A percentile compares a stretch with the other conserved stretches of the same genome.
Conservation (phyloP, 2,113 vertebrate species). For the Tichodroma muraria region DNA sequence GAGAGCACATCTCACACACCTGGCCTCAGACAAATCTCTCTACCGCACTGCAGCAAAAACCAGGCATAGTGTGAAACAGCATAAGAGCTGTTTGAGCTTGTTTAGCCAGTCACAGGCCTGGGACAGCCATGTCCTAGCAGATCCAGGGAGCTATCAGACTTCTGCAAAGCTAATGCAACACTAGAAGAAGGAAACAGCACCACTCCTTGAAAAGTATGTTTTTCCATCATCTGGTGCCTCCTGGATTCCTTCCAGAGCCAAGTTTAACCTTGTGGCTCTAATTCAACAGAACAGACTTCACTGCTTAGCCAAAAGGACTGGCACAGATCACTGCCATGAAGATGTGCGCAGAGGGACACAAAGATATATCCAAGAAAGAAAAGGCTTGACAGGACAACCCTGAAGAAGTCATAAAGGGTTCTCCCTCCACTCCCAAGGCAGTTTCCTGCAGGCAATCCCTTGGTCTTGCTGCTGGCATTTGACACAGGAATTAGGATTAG, state of each 20-base stretch:
- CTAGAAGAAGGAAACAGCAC: not conserved
- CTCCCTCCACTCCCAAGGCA: not conserved
- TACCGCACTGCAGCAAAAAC: not conserved
- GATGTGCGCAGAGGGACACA: not conserved
- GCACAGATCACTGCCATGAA: not conserved
- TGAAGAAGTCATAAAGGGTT: not conserved
- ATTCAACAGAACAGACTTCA: not conserved
- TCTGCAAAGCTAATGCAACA: not conserved
- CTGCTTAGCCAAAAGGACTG: not conserved
- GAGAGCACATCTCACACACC: not conserved
- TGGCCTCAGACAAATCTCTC: not conserved
- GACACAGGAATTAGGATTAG: not conserved
- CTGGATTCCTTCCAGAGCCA: not conserved
- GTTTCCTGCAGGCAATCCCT: not conserved
- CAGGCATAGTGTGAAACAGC: not conserved
- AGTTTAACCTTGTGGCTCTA: not conserved
- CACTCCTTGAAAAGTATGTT: not conserved
- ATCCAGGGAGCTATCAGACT: not conserved
- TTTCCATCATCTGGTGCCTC: not conserved
- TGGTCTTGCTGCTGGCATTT: not conserved
- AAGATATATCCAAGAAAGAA: not conserved
- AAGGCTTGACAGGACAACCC: not conserved
- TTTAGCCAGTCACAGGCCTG: not conserved
- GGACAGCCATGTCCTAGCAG: not conserved
- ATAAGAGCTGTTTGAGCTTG: not conserved